Evolutionary conservation across 92 coral and sea anemone species (phyloP).

Genomic region (Pocillopora meandrina): DNA sequence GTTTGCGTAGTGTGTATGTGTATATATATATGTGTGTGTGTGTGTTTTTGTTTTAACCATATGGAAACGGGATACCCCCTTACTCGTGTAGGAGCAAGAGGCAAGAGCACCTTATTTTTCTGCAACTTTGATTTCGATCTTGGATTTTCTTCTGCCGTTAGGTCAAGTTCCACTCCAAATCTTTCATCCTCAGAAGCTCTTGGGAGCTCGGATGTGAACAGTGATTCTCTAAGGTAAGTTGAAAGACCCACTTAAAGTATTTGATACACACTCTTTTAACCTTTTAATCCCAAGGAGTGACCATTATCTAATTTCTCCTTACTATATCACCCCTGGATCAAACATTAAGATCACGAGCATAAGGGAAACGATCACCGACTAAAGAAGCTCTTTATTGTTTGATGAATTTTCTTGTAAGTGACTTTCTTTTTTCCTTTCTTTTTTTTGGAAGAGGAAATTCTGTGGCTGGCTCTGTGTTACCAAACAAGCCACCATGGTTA

Average conservation of each 20-base stretch:
- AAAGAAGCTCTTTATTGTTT: too few relatives aligned
- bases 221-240: conserved; percentile 46
- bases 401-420: too few relatives aligned
- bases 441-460: conserved; percentile 61
- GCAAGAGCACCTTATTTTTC: too few relatives aligned
- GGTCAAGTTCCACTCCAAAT: conserved; percentile 85
- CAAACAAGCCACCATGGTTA: conserved; percentile 92
- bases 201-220: conserved; percentile 10
- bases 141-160: conserved; percentile 14
- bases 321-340: too few relatives aligned
- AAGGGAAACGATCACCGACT: too few relatives aligned
- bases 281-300: background rate
- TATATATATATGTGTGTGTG: too few relatives aligned
- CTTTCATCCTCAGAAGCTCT: conserved; percentile 58
- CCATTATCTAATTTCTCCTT: too few relatives aligned
- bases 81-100: too few relatives aligned
- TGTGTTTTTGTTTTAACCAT: too few relatives aligned
- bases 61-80: too few relatives aligned
- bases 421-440: background rate
- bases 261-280: background rate
- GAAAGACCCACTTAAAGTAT: background rate
- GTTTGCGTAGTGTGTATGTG: too few relatives aligned
- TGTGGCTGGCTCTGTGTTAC: conserved; percentile 64
- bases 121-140: background rate
- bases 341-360: too few relatives aligned